These are phyloP conservation scores for Merluccius polli DNA, from an alignment of 2,797 vertebrate species.

Conservation along the genomic window DNA sequence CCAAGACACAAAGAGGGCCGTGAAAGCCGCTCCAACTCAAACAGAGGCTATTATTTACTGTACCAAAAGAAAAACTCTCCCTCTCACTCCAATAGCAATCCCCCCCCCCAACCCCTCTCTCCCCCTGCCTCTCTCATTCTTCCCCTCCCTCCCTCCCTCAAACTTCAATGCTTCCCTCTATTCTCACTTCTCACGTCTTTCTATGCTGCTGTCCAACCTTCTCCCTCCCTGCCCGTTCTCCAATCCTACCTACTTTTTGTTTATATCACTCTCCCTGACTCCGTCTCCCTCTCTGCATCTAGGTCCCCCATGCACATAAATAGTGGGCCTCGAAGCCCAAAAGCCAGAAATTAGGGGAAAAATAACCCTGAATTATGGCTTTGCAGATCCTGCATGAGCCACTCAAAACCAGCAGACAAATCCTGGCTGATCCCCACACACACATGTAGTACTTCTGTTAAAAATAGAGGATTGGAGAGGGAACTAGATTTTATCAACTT, in stretches of 20 bases:
- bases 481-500: slow-evolving; percentile 19
- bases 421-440: slow-evolving; percentile 22
- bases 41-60: slow-evolving; percentile 74
- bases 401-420: slow-evolving; percentile 47
- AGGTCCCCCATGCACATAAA: slow-evolving; percentile 56
- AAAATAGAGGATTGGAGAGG: slow-evolving; percentile 21
- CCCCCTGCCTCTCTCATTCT: background rate
- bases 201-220: slow-evolving; percentile 42
- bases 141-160: background rate
- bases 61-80: slow-evolving; percentile 64
- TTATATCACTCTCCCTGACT: slow-evolving; percentile 11
- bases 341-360: slow-evolving; percentile 61
- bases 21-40: slow-evolving; percentile 72
- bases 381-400: slow-evolving; percentile 47
- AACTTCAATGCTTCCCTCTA: slow-evolving; percentile 52
- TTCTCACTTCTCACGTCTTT: slow-evolving; percentile 43
- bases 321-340: slow-evolving; percentile 60
- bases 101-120: background rate
- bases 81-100: slow-evolving; percentile 41
- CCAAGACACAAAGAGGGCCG: slow-evolving; percentile 69
- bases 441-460: background rate
- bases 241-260: slow-evolving; percentile 22
- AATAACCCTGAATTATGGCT: slow-evolving; percentile 41
- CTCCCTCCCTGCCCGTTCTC: slow-evolving; percentile 39
- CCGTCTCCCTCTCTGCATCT: slow-evolving; percentile 10